Conservation (phyloP, 2,797 vertebrate species). For the Merluccius polli region DNA sequence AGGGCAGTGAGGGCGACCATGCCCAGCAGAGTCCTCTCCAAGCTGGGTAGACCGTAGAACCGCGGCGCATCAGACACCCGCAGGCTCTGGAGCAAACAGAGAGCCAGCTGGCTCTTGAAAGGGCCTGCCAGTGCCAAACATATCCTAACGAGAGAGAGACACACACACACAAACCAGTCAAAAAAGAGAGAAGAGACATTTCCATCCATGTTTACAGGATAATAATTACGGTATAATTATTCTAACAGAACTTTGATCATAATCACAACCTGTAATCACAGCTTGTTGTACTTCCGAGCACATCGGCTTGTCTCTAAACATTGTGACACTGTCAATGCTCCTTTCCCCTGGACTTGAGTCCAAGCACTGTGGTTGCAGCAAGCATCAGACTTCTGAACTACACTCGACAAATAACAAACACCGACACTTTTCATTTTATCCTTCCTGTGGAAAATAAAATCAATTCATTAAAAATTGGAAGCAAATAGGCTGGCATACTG, state of each 20-base stretch:
- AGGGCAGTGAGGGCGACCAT: conserved; percentile 86
- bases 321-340: not conserved
- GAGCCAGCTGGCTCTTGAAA: conserved; percentile 85
- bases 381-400: not conserved
- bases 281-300: not conserved
- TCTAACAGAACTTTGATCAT: not conserved
- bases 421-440: not conserved
- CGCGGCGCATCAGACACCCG: conserved; percentile 86
- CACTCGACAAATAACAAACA: not conserved
- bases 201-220: not conserved
- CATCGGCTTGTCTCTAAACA: not conserved
- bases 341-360: not conserved
- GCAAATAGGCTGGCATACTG: conserved; percentile 4
- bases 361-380: not conserved
- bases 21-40: conserved; percentile 86
- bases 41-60: conserved; percentile 93
- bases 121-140: conserved; percentile 77
- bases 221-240: no score
- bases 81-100: conserved; percentile 86
- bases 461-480: conserved; percentile 11
- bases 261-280: not conserved
- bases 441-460: conserved; percentile 10
- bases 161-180: not conserved
- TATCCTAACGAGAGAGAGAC: conserved; percentile 67
- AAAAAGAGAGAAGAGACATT: not conserved